Evolutionary conservation across 64 coral and sea anemone genomes (phyloP).

Genomic region (Montipora cactus): DNA sequence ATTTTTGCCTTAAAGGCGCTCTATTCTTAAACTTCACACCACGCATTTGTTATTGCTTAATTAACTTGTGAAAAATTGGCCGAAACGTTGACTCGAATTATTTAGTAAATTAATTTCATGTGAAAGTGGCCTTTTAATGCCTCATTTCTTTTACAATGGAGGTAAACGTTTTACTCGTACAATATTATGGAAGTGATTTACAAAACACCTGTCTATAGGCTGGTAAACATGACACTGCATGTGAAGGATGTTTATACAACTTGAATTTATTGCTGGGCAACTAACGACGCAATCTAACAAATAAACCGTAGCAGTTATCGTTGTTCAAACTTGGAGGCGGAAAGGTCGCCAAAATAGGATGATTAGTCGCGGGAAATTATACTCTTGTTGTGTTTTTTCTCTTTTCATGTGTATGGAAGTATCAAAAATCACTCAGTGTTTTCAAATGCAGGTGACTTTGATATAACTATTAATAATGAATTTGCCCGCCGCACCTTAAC

Average conservation of each 20-base stretch:
- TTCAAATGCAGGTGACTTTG: not conserved
- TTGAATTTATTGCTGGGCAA: not conserved
- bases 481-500: not conserved
- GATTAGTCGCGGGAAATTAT: not conserved
- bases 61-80: too few species aligned
- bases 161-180: not conserved
- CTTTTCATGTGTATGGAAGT: not conserved
- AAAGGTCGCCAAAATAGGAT: too few species aligned
- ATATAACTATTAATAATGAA: constrained; percentile 26
- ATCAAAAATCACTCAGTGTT: not conserved
- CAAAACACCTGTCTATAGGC: not conserved
- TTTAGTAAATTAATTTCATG: too few species aligned
- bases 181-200: not conserved
- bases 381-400: not conserved
- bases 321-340: not conserved
- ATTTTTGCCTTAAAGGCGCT: too few species aligned
- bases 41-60: too few species aligned
- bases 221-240: not conserved
- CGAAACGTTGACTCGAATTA: too few species aligned
- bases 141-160: not conserved
- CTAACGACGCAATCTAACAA: not conserved
- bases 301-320: not conserved
- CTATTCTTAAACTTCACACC: too few species aligned
- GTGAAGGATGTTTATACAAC: not conserved
- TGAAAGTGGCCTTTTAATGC: too few species aligned